Base-by-base conservation (phyloP, 64 coral and sea anemone genomes). In the Orbicella faveolata region DNA sequence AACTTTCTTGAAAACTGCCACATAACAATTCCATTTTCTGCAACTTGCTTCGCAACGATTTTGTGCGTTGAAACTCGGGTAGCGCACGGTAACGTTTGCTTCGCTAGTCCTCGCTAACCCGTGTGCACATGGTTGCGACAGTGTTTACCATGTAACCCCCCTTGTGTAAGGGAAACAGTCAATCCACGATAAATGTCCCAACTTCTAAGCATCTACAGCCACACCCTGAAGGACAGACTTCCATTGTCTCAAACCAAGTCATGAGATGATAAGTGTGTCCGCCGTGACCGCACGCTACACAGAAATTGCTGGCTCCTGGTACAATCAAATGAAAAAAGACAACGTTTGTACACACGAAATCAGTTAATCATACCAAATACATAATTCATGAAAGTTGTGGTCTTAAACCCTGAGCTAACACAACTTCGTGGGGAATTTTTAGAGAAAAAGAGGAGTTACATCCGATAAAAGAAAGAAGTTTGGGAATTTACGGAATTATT, bases 191-290 rank as follows among this genome's bases (percentile, higher is more conserved):
- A 35, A 94, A 80, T 10, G 86, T 74, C 11, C 90, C 93, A 78
- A 93, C 88, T 17, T 93, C 95, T 23, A 96, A 67, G 73, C 94
- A 99, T 34, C 48, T 76, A 61, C 97, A 99, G 25, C 97, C 97
- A 81, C 97, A 99, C 1, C 97, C 97, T 33, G 97, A 86, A 14
- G 97, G 94, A 34, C 97, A 99, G 34, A 99, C 87, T 26, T 93
- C 88, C 91, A 93, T 99, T 59, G 78, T 72, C 4, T 96, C 97
- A 36, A 99, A 99, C 97, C 97, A 99, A 74, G 95, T 86, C 79
- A 94, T 79, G 36, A 99, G 88, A 52, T 99, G 97, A 90, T 89
- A 83, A 1, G 97, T 79, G 75, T 99, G 94, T 41, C 97, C 97
- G 9, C 97, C 97, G 74, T 98, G 96, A 55, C 96, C 96, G 68